phyloP scores from a whole-genome alignment of 2,888 invertebrate species.

The Magallana nippona region DNA sequence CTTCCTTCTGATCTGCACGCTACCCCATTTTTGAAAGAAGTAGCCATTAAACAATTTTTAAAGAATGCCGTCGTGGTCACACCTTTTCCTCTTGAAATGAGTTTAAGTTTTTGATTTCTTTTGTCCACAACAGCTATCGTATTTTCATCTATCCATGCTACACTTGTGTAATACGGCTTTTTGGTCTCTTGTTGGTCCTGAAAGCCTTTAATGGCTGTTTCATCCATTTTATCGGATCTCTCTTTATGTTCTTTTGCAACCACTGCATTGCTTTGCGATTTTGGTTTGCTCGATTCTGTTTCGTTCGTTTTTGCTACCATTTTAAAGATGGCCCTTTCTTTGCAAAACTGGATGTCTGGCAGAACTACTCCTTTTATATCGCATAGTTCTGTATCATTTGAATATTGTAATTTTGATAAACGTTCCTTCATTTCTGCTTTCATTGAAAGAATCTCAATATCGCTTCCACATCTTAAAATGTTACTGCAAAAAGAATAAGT shows the following conservation, averaged over 20 bases:
- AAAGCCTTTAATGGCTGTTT: too few relatives aligned
- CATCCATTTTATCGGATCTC: too few relatives aligned
- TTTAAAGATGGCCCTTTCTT: not conserved
- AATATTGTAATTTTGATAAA: slow-evolving; percentile 16
- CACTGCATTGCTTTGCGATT: not conserved
- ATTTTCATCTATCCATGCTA: not conserved
- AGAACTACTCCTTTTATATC: not conserved
- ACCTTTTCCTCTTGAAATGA: not conserved
- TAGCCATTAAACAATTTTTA: not conserved
- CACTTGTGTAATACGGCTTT: not conserved
- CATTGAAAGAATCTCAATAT: slow-evolving; percentile 32
- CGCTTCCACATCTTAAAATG: slow-evolving; percentile 28
- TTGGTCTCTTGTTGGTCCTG: not conserved
- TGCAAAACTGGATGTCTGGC: not conserved
- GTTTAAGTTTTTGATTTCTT: not conserved
- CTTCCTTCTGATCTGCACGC: not conserved
- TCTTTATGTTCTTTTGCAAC: not conserved
- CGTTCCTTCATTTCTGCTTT: slow-evolving; percentile 2
- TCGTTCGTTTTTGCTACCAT: not conserved
- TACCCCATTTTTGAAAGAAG: not conserved
- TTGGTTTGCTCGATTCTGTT: not conserved
- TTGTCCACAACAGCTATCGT: not conserved
- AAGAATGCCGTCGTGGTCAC: not conserved
- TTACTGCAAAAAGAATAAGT: slow-evolving; percentile 29
- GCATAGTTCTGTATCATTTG: not conserved